Base-by-base conservation (phyloP, 2,888 invertebrate species). In the Hydraecia micacea region DNA sequence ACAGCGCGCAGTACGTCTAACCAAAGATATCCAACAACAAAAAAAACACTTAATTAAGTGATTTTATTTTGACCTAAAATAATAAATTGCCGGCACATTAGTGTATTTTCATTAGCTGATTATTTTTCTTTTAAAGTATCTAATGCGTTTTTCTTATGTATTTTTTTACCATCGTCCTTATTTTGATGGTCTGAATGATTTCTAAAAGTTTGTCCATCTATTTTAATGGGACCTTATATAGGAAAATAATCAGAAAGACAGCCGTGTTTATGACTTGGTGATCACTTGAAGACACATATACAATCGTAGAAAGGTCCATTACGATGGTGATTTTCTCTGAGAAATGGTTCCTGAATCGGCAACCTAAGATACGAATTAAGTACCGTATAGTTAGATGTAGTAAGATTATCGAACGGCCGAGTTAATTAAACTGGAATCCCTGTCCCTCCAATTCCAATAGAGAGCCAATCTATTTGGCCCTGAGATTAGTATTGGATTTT, bases 351-450 rank as follows among this genome's bases (percentile, higher is more conserved):
- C 46, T 32, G 11, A 68, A 75, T 2, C 32, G 36, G 25, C 6
- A 42, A 21, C 18, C 11, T 46, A 36, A 36, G 6, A 42, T 46
- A 49, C 25, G 1, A 55, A 32, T 39, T 36, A 65, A 65, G 28
- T 71, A 49, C 28, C 4, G 21, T 46, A 28, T 67, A 49, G 49
- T 28, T 21, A 0, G 4, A 11, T 55, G 39, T 74, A 60, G 25
- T 25, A 60, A 78, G 58, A 36, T 65, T 36, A 52, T 79, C 52
- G 52, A 84, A 36, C 13, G 60, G 28, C 18, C 28, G 36, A 80
- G 42, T 80, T 80, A 84, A 84, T 84, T 73, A 73, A 81, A 80
- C 42, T 42, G 49, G 39, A 63, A 73, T 73, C 80, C 55, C 62
- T 36, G 49, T 67, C 32, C 58, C 28, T 62, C 72, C 58, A 55